phyloP scores from a whole-genome alignment of 2,113 vertebrate species.

The Dromas ardeola region DNA sequence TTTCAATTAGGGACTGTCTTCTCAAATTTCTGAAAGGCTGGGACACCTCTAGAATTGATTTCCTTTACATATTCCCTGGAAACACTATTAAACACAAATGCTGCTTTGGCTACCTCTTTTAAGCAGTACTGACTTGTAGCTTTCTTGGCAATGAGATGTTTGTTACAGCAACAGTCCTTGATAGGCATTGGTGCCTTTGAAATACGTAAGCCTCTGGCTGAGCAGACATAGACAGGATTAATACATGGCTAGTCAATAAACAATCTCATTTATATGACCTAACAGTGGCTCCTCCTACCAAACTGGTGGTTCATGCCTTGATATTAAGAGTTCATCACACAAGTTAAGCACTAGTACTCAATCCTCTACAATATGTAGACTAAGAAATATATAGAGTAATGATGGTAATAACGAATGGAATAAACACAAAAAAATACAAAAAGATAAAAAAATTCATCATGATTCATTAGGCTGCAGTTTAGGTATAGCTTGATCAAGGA shows the following conservation, averaged over 20 bases:
- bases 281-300: background rate
- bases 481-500: background rate
- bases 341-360: background rate
- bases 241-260: background rate
- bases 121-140: background rate
- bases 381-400: background rate
- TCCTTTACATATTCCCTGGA: background rate
- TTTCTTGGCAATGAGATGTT: background rate
- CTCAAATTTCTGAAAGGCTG: background rate
- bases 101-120: background rate
- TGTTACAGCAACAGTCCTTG: background rate
- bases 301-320: background rate
- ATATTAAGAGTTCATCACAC: background rate
- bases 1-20: background rate
- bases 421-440: background rate
- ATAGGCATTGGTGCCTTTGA: background rate
- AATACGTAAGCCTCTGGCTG: background rate
- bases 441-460: background rate
- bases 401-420: background rate
- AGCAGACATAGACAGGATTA: background rate
- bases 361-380: background rate
- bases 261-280: background rate
- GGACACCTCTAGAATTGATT: background rate
- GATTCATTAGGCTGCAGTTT: background rate
- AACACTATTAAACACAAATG: background rate